These are phyloP conservation scores for Lingula anatina DNA, from an alignment of 2,888 invertebrate species.

Conservation along the genomic window DNA sequence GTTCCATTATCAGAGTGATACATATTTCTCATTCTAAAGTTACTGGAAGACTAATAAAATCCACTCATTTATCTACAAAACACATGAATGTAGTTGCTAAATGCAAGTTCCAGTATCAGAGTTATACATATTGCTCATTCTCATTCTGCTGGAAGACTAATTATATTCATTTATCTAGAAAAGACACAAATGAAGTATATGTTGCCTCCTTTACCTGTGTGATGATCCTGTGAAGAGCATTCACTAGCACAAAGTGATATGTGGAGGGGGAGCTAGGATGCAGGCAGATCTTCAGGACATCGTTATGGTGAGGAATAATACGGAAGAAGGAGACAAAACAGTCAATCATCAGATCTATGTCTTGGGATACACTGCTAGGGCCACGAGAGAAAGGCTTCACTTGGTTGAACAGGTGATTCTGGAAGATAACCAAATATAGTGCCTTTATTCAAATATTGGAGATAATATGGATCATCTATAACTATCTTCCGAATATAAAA, in stretches of 20 bases:
- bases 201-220: constrained; percentile 44
- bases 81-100: too few relatives aligned
- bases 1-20: too few relatives aligned
- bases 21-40: too few relatives aligned
- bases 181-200: neutral
- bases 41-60: too few relatives aligned
- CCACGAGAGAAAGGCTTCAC: constrained; percentile 83
- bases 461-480: too few relatives aligned
- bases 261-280: constrained; percentile 73
- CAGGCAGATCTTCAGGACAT: constrained; percentile 87
- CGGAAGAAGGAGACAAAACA: constrained; percentile 96
- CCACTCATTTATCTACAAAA: too few relatives aligned
- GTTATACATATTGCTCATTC: too few relatives aligned
- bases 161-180: neutral
- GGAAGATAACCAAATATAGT: too few relatives aligned
- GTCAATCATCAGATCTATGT: constrained; percentile 94
- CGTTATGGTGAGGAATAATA: constrained; percentile 94
- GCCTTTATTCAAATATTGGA: too few relatives aligned
- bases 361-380: constrained; percentile 66
- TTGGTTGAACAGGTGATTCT: constrained; percentile 83
- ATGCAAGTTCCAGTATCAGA: too few relatives aligned
- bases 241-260: constrained; percentile 84
- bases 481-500: too few relatives aligned
- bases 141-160: too few relatives aligned
- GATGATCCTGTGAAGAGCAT: constrained; percentile 74